phyloP scores from a whole-genome alignment of 2,113 vertebrate genomes.

The Malurus melanocephalus region DNA sequence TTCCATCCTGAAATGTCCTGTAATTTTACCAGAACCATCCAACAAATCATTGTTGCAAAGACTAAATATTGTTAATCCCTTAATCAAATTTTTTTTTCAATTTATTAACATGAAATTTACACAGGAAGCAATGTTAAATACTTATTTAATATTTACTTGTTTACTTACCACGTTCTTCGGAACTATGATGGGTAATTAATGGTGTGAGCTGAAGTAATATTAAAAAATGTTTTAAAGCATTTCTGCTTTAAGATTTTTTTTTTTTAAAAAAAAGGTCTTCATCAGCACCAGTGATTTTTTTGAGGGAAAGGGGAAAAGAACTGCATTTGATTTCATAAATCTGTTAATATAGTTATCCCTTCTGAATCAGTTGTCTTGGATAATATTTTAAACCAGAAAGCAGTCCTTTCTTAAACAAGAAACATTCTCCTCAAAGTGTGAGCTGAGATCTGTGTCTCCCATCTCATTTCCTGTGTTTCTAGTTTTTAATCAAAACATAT shows the following conservation, averaged over 20 bases:
- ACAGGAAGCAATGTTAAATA: not conserved
- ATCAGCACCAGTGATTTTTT: not conserved
- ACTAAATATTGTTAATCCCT: not conserved
- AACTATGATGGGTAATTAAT: not conserved
- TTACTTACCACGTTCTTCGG: not conserved
- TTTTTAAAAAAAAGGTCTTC: not conserved
- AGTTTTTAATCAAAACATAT: slow-evolving; percentile 17
- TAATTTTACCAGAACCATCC: not conserved
- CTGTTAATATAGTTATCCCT: not conserved
- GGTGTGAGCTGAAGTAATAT: not conserved
- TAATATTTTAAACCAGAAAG: not conserved
- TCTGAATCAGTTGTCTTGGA: not conserved
- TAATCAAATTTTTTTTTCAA: not conserved
- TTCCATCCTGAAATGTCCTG: not conserved
- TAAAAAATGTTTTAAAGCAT: not conserved
- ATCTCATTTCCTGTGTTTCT: slow-evolving; percentile 28
- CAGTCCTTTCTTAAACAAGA: not conserved
- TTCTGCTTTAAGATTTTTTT: not conserved
- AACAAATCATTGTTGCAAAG: not conserved
- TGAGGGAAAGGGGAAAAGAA: not conserved
- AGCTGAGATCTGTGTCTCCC: not conserved
- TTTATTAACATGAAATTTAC: not conserved
- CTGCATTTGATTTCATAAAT: not conserved
- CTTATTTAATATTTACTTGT: not conserved
- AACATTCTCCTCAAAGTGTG: not conserved